These are phyloP conservation scores for Hydrotaea diabolus DNA, from an alignment of 2,888 invertebrate genomes.

Conservation along the genomic window DNA sequence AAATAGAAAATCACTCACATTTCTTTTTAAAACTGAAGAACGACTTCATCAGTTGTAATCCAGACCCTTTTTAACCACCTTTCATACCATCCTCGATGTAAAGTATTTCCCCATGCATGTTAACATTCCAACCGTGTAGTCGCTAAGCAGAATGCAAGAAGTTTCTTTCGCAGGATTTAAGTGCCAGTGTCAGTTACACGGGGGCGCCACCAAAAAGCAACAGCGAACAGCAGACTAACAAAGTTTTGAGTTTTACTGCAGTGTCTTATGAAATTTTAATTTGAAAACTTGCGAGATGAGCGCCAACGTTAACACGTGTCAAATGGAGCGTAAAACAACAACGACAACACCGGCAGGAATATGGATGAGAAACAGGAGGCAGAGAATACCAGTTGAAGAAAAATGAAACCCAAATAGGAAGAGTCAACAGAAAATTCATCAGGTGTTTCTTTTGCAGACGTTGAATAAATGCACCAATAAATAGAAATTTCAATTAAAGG, in stretches of 20 bases:
- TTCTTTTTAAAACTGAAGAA: too few species aligned
- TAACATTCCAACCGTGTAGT: constrained; percentile 32
- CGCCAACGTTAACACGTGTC: constrained; percentile 64
- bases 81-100: background rate
- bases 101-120: background rate
- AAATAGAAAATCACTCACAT: too few species aligned
- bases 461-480: too few species aligned
- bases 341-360: background rate
- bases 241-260: constrained; percentile 59
- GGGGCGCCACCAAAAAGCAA: constrained; percentile 38
- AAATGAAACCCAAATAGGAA: too few species aligned
- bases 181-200: constrained; percentile 62
- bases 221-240: constrained; percentile 7
- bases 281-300: constrained; percentile 63
- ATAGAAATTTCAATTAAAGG: constrained; percentile 17
- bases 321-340: constrained; percentile 46
- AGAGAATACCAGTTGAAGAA: too few species aligned
- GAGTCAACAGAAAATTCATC: too few species aligned
- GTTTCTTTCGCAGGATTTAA: constrained; percentile 30
- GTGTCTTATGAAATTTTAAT: constrained; percentile 67
- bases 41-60: too few species aligned
- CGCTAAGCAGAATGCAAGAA: background rate
- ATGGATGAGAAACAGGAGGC: too few species aligned
- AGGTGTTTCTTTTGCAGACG: too few species aligned
- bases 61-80: background rate